Conservation (phyloP, 2,888 invertebrate species). For the Papilio elwesi region DNA sequence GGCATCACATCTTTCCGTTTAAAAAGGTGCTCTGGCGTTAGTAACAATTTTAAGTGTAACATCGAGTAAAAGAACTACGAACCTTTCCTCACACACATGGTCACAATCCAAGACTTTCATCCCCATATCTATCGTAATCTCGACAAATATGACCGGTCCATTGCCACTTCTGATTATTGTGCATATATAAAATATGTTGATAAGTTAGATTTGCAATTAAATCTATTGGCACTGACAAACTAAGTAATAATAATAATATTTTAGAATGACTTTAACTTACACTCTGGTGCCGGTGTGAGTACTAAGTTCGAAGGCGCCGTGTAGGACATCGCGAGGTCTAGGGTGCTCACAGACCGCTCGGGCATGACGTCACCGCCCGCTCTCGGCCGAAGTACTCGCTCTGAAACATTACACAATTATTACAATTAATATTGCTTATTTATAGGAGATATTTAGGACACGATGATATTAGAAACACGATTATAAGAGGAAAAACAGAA, state of each 20-base stretch:
- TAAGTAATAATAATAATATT: background rate
- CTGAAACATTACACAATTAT: conserved; percentile 54
- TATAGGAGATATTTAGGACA: too few relatives aligned
- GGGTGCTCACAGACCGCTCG: conserved; percentile 69
- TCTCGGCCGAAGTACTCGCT: conserved; percentile 71
- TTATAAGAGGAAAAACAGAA: too few relatives aligned
- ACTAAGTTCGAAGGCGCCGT: conserved; percentile 75
- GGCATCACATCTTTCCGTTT: too few relatives aligned
- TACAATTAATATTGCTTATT: background rate
- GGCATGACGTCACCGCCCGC: conserved; percentile 78
- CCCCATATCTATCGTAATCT: background rate
- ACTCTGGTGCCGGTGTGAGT: conserved; percentile 79
- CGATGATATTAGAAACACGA: too few relatives aligned
- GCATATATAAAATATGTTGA: too few relatives aligned
- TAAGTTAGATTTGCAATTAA: too few relatives aligned
- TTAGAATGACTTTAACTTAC: conserved; percentile 57
- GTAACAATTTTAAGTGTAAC: too few relatives aligned
- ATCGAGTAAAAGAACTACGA: too few relatives aligned
- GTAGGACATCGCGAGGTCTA: conserved; percentile 73
- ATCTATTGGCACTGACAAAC: too few relatives aligned
- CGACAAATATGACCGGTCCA: background rate
- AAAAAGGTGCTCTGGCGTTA: too few relatives aligned
- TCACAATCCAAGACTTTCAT: too few relatives aligned
- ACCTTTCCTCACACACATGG: too few relatives aligned
- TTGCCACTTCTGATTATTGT: background rate